A percentile compares a stretch with the other conserved stretches of the same genome.
phyloP scores from a whole-genome alignment of 2,888 invertebrate species.

The Drosophila gaucha region DNA sequence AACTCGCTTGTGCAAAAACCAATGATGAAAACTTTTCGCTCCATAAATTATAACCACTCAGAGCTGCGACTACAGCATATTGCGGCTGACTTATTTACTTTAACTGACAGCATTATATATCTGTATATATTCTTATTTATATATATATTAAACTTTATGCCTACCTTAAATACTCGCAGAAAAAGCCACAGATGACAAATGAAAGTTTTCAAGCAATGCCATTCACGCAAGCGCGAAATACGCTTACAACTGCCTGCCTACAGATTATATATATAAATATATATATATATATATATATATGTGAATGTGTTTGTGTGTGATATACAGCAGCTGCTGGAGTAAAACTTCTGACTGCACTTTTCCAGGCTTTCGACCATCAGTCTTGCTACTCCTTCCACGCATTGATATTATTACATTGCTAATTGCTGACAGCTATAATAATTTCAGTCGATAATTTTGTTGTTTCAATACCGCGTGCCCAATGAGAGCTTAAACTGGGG shows the following conservation, averaged over 20 bases:
- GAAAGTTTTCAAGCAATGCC: conserved; percentile 24
- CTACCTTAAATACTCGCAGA: not conserved
- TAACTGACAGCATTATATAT: not conserved
- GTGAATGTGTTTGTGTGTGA: conserved; percentile 16
- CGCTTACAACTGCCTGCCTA: conserved; percentile 11
- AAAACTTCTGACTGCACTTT: conserved; percentile 16
- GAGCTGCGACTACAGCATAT: too few relatives aligned
- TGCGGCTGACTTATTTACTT: not conserved
- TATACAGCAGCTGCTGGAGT: conserved; percentile 31
- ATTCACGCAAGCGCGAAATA: conserved; percentile 16
- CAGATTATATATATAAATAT: not conserved
- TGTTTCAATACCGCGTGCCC: too few relatives aligned
- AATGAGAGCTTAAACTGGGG: too few relatives aligned
- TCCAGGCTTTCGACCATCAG: not conserved
- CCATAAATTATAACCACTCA: not conserved
- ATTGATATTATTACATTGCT: conserved; percentile 18
- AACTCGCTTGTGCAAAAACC: not conserved
- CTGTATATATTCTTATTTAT: not conserved
- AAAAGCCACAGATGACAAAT: conserved; percentile 22
- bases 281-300: conserved; percentile 12
- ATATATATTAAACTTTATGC: not conserved
- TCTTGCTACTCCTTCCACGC: not conserved
- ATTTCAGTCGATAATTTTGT: conserved; percentile 40
- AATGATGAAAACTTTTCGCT: not conserved
- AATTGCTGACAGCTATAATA: conserved; percentile 31